Percentiles rank a stretch among this genome's conserved stretches.
phyloP scores from a whole-genome alignment of 2,888 invertebrate genomes.

The Enchytraeus crypticus region DNA sequence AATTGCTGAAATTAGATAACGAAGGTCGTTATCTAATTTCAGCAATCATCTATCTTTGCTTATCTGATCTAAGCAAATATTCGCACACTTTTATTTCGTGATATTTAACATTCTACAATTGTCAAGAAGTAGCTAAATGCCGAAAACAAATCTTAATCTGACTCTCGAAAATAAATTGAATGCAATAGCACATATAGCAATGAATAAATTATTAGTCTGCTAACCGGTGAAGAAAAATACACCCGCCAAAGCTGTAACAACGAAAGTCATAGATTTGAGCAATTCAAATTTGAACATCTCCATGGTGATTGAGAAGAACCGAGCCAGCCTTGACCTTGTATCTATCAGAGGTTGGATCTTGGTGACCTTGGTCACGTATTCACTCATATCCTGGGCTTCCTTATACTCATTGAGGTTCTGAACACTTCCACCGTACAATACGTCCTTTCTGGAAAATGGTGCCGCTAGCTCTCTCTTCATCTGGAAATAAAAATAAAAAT shows the following conservation, averaged over 20 bases:
- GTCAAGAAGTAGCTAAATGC: too few species aligned
- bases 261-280: conserved; percentile 73
- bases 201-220: too few species aligned
- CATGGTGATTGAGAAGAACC: neutral
- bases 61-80: too few species aligned
- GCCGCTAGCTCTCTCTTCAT: conserved; percentile 1
- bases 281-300: conserved; percentile 76
- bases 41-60: too few species aligned
- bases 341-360: neutral
- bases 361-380: neutral
- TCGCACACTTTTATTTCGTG: too few species aligned
- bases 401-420: conserved; percentile 14
- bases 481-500: too few species aligned
- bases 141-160: too few species aligned
- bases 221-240: conserved; percentile 15
- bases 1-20: too few species aligned
- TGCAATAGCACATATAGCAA: too few species aligned
- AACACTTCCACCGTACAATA: conserved; percentile 12
- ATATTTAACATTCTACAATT: too few species aligned
- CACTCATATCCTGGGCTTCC: neutral
- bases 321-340: neutral
- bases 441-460: conserved; percentile 1
- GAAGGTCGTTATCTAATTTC: too few species aligned
- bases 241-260: conserved; percentile 16
- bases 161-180: too few species aligned